Evolutionary conservation across 2,888 invertebrate genomes (phyloP), one percentile per base, ranked within the genome.

Genomic region (Spodoptera exigua): DNA sequence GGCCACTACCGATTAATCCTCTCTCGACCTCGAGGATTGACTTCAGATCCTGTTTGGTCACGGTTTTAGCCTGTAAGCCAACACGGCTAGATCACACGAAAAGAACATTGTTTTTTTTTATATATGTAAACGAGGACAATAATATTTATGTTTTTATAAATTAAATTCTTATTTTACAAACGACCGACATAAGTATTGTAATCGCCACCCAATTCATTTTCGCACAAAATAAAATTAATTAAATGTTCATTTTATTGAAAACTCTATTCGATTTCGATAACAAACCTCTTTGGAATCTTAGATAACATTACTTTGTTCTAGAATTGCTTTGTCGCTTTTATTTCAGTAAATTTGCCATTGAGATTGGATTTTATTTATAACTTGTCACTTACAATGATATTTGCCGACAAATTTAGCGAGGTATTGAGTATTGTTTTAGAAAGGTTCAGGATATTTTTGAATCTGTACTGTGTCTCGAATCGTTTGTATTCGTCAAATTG

Each of bases 81-180:
- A 21, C 5, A 5, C 5, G 5, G 4, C 21, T 2, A 21, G 3
- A 21, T 5, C 3, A 21, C 0, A n/a, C n/a, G n/a, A n/a, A n/a
- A n/a, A n/a, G n/a, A n/a, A n/a, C n/a, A n/a, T n/a, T n/a, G n/a
- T 5, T 21, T 21, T 0, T 2, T 21, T 21, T 3, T 0, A 5
- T 21, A 5, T 21, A 5, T 21, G 0, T 5, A 21, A 21, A 21
- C 4, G 3, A 21, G 21, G 21, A 21, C 3, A 58, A 58, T 45
- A 45, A 39, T 40, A 32, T 17, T 11, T 3, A 11, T 66, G 40
- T 35, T 58, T 9, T 18, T 58, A 45, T 45, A 11, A 35, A 59
- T 45, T 46, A 67, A 67, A 32, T 61, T 67, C 43, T 60, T 47
- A 34, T 41, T 43, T 47, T 9, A 66, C 46, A 60, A 67, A 67